Conservation (phyloP, 2,888 invertebrate genomes). For the Brachyopa scutellaris region DNA sequence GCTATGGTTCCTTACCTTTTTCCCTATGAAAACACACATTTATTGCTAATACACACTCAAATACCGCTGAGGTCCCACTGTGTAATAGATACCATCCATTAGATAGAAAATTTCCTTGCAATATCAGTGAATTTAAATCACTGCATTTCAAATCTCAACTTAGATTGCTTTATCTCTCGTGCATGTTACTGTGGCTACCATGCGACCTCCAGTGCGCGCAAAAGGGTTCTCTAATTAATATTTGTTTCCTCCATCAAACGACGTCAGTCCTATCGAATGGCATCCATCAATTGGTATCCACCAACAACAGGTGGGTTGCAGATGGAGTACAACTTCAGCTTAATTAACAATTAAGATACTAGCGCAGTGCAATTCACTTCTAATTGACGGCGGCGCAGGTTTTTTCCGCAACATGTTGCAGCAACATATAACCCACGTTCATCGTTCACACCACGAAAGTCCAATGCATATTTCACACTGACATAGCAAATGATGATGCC, state of each 20-base stretch:
- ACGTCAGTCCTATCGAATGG: constrained; percentile 52
- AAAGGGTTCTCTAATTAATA: constrained; percentile 57
- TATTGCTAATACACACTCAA: too few species aligned
- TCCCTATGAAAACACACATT: too few species aligned
- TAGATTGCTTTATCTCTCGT: constrained; percentile 40
- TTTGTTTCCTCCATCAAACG: constrained; percentile 51
- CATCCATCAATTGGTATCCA: constrained; percentile 49
- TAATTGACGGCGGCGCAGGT: neutral
- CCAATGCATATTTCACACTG: constrained; percentile 18
- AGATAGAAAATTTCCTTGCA: constrained; percentile 29
- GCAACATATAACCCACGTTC: too few species aligned
- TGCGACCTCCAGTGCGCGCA: constrained; percentile 49
- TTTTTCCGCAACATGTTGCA: constrained; percentile 14
- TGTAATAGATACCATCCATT: neutral
- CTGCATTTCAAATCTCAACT: neutral
- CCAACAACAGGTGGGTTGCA: constrained; percentile 52
- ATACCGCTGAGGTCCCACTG: constrained; percentile 34
- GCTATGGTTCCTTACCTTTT: too few species aligned
- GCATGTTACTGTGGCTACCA: neutral
- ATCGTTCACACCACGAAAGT: constrained; percentile 16
- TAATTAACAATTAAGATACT: constrained; percentile 53
- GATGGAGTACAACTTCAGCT: constrained; percentile 20
- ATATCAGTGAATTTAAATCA: constrained; percentile 50
- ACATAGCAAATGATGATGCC: neutral
- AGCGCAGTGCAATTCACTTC: neutral